Conservation (phyloP, 2,888 invertebrate species). For the Machimus rusticus region DNA sequence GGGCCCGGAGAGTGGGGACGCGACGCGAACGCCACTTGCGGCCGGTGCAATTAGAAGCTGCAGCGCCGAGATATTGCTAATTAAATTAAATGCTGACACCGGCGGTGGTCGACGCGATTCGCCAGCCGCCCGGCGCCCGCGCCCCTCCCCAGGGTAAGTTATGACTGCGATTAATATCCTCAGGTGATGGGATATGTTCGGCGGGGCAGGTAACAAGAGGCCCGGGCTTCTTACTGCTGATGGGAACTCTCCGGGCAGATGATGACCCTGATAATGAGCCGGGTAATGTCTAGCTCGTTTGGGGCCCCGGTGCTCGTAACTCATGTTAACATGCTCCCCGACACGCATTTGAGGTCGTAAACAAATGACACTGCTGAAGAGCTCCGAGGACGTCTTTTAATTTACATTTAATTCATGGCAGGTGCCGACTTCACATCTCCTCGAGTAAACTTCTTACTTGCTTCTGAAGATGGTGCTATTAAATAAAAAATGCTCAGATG, state of each 20-base stretch:
- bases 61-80: neutral
- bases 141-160: neutral
- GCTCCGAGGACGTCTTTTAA: neutral
- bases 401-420: neutral
- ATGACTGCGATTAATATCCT: neutral
- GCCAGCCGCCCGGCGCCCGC: neutral
- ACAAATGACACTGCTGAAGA: constrained; percentile 4
- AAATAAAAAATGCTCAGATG: neutral
- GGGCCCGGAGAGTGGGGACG: neutral
- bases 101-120: neutral
- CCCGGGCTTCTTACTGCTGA: neutral
- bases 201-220: neutral
- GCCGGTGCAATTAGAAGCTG: neutral
- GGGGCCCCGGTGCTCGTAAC: neutral
- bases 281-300: neutral
- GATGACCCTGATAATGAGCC: neutral
- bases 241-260: neutral
- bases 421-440: neutral
- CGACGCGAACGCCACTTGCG: neutral
- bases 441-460: neutral
- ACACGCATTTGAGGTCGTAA: neutral
- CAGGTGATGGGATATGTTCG: neutral
- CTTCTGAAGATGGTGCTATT: neutral
- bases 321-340: neutral
- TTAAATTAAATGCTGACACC: neutral